Base-by-base conservation (phyloP, 2,113 vertebrate species). In the Psammodynastes pulverulentus region DNA sequence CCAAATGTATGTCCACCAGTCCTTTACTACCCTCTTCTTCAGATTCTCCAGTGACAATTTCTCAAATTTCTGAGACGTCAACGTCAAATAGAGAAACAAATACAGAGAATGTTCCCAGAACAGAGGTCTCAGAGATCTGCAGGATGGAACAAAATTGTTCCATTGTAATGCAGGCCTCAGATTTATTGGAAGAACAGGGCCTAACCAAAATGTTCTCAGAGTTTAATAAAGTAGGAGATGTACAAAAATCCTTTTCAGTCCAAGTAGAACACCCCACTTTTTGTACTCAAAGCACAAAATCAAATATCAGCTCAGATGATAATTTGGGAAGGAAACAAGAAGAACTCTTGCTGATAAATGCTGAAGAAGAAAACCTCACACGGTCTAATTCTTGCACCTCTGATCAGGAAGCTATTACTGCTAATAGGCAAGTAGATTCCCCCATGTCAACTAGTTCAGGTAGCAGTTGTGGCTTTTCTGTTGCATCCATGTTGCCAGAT, bases 401-500 rank as follows among this genome's bases (percentile, higher is more conserved):
- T 21, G 98, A 99, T 4, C 98, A 98, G 90, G 98, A 99, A 85
- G 95, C 96, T 0, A 96, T 98, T 92, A 95, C 98, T 0, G 45
- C 97, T 4, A 97, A 92, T 92, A 97, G 98, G 89, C 99, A 99
- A 95, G 97, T 98, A 0, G 99, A 99, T 94, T 99, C 99, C 7
- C 98, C 99, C 0, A 97, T 98, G 97, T 98, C 98, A 29, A 97
- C 98, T 29, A 98, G 97, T 91, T 98, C 98, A 84, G 98, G 97
- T 26, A 98, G 98, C 86, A 98, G 98, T 87, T 97, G 98, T 46
- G 98, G 98, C 87, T 99, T 99, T 96, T 99, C 99, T 0, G 99
- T 99, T 91, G 99, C 99, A 0, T 99, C 99, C 1, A 99, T 99
- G 98, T 97, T 99, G 95, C 99, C 96, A 92, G 98, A 97, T 97